Base-by-base conservation (phyloP, 2,113 vertebrate species). In the Nasalis larvatus region DNA sequence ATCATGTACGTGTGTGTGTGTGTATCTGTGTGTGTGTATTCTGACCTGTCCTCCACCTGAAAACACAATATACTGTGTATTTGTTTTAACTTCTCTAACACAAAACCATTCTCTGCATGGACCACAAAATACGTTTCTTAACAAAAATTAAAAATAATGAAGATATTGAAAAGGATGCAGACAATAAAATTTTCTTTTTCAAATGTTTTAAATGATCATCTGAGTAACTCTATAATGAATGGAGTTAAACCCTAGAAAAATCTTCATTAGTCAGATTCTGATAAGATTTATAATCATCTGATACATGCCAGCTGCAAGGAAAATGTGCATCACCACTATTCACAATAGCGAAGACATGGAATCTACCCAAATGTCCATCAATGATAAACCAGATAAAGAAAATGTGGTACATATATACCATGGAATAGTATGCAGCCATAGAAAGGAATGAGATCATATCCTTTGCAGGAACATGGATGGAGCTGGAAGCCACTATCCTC, bases 101-200 rank as follows among this genome's bases (percentile, higher is more conserved):
- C 30, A 63, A 94, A 91, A 60, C 12, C 14, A 60, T 74, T 81
- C 47, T 91, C 74, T 60, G 74, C 66, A 45, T 42, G 25, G 37
- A 4, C 23, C 77, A 94, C 80, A 95, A 77, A 92, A 60, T 42
- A 54, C 0, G 12, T 63, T 83, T 76, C 49, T 84, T 83, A 58
- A 52, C 9, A 42, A 6, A 66, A 86, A 66, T 83, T 63, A 78
- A 30, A 86, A 68, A 45, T 49, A 77, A 82, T 14, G 10, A 47
- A 94, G 16, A 40, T 35, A 47, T 4, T 76, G 68, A 45, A 91
- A 85, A 71, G 35, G 20, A 85, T 52, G 68, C 40, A 30, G 30
- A 58, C 74, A 30, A 93, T 56, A 89, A 85, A 56, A 35, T 45
- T 83, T 94, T 49, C 69, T 74, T 82, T 71, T 92, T 27, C 56